A percentile compares a stretch with the other conserved stretches of the same genome.
phyloP scores from a whole-genome alignment of 2,888 invertebrate genomes.

The Tipula unca region DNA sequence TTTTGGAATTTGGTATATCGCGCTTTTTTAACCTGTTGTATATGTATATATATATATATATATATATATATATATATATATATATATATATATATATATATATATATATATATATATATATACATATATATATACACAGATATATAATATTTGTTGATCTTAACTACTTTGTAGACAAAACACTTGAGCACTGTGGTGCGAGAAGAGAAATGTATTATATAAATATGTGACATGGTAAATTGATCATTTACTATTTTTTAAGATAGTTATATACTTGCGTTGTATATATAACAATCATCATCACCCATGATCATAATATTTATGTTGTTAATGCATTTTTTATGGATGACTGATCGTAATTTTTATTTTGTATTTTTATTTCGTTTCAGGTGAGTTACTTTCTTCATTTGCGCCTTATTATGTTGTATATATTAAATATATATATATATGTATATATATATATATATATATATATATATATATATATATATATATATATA shows the following conservation, averaged over 20 bases:
- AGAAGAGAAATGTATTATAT: neutral
- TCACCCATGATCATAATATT: constrained; percentile 14
- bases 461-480: neutral
- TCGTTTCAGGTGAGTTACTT: constrained; percentile 14
- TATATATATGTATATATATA: neutral
- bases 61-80: neutral
- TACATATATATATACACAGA: too few species aligned
- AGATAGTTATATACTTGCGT: neutral
- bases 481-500: neutral
- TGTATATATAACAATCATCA: neutral
- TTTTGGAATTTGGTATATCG: neutral
- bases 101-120: neutral
- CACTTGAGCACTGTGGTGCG: constrained; percentile 8
- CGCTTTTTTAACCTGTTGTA: neutral
- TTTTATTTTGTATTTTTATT: neutral
- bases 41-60: neutral
- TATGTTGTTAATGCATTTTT: neutral
- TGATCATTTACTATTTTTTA: neutral
- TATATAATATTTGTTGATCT: constrained; percentile 1
- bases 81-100: neutral
- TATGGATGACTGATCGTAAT: neutral
- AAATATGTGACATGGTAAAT: constrained; percentile 14
- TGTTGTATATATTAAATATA: neutral
- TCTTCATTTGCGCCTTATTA: neutral
- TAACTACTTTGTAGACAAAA: constrained; percentile 14